Conservation (phyloP, 2,113 vertebrate species). For the Sus scrofa region T2T-Sscrofa CM000829.6:56304501-56305000, state of each 20-base stretch:
- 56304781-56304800: conserved; percentile 34
- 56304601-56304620: conserved; percentile 39
- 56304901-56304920: conserved; percentile 18
- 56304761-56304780: neutral
- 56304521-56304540: conserved; percentile 97
- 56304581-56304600: conserved; percentile 36
- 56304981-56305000: conserved; percentile 44
- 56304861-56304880: conserved; percentile 54
- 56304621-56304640: conserved; percentile 57
- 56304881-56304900: conserved; percentile 30
- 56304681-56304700: neutral
- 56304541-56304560: conserved; percentile 87
- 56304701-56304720: neutral
- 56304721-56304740: neutral
- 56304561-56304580: conserved; percentile 32
- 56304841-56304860: neutral
- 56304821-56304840: conserved; percentile 61
- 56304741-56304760: conserved; percentile 11
- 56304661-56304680: conserved; percentile 1
- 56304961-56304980: conserved; percentile 1
- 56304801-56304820: conserved; percentile 8
- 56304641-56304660: conserved; percentile 43
- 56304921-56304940: conserved; percentile 35
- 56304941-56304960: conserved; percentile 26
- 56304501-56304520: conserved; percentile 96